Base-by-base conservation (phyloP, 1,140 invertebrate genomes). In the Microvelia longipes region DNA sequence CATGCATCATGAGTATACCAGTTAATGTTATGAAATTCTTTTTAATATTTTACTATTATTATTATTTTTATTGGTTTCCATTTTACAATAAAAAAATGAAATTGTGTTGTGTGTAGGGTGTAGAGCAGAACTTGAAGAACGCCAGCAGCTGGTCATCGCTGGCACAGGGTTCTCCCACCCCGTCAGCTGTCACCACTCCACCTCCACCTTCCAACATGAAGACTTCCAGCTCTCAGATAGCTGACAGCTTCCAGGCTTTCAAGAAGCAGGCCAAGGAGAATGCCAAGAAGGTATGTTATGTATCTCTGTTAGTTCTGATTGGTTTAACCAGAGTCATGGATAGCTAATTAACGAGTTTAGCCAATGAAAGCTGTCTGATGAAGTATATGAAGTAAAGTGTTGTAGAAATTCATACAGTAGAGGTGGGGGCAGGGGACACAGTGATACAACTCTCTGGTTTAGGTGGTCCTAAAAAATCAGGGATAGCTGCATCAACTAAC, bases 211-310 rank as follows among this genome's bases (percentile, higher is more conserved):
- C 75, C 27, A 74, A 78, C 60, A 68, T 75, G 62, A 62, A 74
- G 19, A 76, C 75, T 67, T 74, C 75, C 26, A 71, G 74, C 67
- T 50, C 35, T 19, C 19, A 11, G 35, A 76, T 82, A 73, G 80
- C 87, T 24, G 76, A 77, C 74, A 83, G 84, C 72, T 90, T 89
- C 75, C 84, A 92, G 81, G 88, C 88, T 73, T 98, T 97, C 79
- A 93, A 93, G 77, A 96, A 95, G 77, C 90, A 96, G 83, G 94
- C 94, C 11, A 93, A 93, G 80, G 93, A 97, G 80, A 96, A 97
- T 78, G 88, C 89, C 71, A 92, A 96, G 81, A 85, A 92, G 76
- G 86, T 87, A 79, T 79, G 78, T 75, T 28, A 28, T 30, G 15
- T 11, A 60, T 60, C 35, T 60, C 35, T 11, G 19, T 19, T 60